These are phyloP conservation scores for Archips crataeganus DNA, from an alignment of 2,888 invertebrate genomes.

Conservation along the genomic window DNA sequence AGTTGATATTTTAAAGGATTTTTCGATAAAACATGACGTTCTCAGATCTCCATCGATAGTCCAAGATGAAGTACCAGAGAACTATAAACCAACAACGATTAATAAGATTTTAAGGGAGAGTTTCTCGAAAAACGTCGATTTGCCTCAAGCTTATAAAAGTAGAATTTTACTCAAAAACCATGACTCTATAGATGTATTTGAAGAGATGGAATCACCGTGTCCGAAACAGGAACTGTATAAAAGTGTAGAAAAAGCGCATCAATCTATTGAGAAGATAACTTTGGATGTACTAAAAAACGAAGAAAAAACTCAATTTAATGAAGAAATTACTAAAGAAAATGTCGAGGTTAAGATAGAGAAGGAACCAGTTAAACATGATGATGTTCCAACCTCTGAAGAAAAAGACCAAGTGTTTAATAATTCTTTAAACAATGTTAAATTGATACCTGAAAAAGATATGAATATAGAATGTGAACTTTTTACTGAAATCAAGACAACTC, in stretches of 20 bases:
- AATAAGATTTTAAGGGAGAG: slow-evolving; percentile 71
- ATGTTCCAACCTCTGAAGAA: neutral
- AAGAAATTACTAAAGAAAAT: neutral
- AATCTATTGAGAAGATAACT: slow-evolving; percentile 57
- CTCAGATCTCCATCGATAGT: slow-evolving; percentile 71
- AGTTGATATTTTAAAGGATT: slow-evolving; percentile 45
- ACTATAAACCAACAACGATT: slow-evolving; percentile 64
- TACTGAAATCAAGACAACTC: neutral
- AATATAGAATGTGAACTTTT: neutral
- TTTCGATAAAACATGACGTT: slow-evolving; percentile 50
- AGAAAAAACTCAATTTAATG: slow-evolving; percentile 40
- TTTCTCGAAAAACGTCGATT: slow-evolving; percentile 57
- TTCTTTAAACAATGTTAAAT: neutral
- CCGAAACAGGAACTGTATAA: slow-evolving; percentile 15
- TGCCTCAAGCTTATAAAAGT: slow-evolving; percentile 53
- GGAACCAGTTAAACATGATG: neutral
- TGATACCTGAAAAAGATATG: neutral
- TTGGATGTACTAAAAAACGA: slow-evolving; percentile 49
- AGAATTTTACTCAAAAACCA: slow-evolving; percentile 57
- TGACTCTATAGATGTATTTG: slow-evolving; percentile 70
- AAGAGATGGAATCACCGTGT: slow-evolving; percentile 56
- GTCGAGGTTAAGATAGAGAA: neutral
- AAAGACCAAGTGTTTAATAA: neutral
- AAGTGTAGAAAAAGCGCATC: slow-evolving; percentile 49
- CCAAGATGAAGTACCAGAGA: slow-evolving; percentile 58